Evolutionary conservation across 1,140 invertebrate genomes (phyloP), one percentile per base, ranked within the genome.

Genomic region (Dendrolimus kikuchii): DNA sequence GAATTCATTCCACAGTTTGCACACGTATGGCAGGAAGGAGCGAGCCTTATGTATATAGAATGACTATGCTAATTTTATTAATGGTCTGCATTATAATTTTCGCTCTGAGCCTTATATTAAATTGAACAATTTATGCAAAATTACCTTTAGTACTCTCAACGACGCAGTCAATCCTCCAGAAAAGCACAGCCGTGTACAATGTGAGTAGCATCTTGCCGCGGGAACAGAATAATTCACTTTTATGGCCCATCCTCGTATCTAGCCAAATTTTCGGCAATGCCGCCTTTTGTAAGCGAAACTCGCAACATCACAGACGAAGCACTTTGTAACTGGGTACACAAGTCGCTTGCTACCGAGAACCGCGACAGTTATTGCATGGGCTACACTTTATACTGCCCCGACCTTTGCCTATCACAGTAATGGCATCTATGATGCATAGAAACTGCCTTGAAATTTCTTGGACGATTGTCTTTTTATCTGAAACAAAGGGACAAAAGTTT

Each of bases 61-160:
- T 23, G 23, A 23, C 23, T 23, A 23, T 23, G 23, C 23, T 23
- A 23, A 23, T 23, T 23, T 23, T 23, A 23, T 23, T 23, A 23
- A 23, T 23, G 23, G 23, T 23, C 3, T 23, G 23, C 23, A 2
- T 23, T 23, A 23, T 23, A 23, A 23, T 23, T 23, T 23, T 23
- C 23, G 23, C 23, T 23, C 23, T 49, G 48, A 40, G 9, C 38
- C 10, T 23, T 7, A 9, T 46, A 38, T 49, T 8, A n/a, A 49
- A 39, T 39, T 40, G 10, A 39, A 50, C 6, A 60, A 52, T 52
- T 55, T 50, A 41, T 42, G 53, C 44, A 44, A 40, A 51, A 61
- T 75, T 79, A 83, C 80, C 80, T 81, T 81, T 83, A 45, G 78
- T 81, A 58, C 77, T 80, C 56, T 80, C 80, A 46, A 83, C 80